A percentile compares a stretch with the other conserved stretches of the same genome.
Conservation (phyloP, 1,140 invertebrate genomes). For the Drosophila trapezifrons region DNA sequence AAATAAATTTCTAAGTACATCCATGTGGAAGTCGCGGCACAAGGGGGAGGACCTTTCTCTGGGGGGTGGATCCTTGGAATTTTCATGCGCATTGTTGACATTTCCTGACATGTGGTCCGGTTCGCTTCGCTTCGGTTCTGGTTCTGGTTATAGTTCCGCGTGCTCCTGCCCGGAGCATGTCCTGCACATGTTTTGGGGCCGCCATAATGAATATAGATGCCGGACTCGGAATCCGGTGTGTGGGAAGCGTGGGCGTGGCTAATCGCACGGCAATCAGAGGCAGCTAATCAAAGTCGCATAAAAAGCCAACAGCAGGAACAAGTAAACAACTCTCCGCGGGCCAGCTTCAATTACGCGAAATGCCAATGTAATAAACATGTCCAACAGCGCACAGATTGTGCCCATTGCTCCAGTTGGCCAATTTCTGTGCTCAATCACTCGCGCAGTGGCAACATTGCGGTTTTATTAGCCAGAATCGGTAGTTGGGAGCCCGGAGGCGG, state of each 20-base stretch:
- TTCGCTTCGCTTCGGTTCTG: constrained; percentile 24
- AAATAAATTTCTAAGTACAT: constrained; percentile 15
- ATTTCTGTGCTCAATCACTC: constrained; percentile 58
- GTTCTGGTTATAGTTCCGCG: constrained; percentile 17
- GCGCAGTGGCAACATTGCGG: constrained; percentile 53
- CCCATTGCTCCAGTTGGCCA: constrained; percentile 51
- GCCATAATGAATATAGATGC: constrained; percentile 84
- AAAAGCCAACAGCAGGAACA: constrained; percentile 46
- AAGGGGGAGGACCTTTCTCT: constrained; percentile 28
- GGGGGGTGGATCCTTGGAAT: constrained; percentile 67
- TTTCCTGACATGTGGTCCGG: constrained; percentile 75
- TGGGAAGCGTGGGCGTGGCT: constrained; percentile 73
- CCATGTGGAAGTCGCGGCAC: constrained; percentile 18
- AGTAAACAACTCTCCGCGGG: constrained; percentile 30
- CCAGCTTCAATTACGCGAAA: constrained; percentile 72
- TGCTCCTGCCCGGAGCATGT: constrained; percentile 37
- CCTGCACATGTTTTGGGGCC: constrained; percentile 39
- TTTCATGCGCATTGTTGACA: constrained; percentile 83
- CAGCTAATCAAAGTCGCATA: constrained; percentile 79
- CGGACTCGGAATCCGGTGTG: constrained; percentile 28
- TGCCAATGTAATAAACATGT: constrained; percentile 80
- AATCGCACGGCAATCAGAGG: constrained; percentile 76
- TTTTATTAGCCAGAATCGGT: constrained; percentile 46
- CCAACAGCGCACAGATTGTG: constrained; percentile 73
- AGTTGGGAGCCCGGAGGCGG: constrained; percentile 5